Evolutionary conservation across 2,888 invertebrate genomes (phyloP).

Genomic region (Tortricodes alternella): DNA sequence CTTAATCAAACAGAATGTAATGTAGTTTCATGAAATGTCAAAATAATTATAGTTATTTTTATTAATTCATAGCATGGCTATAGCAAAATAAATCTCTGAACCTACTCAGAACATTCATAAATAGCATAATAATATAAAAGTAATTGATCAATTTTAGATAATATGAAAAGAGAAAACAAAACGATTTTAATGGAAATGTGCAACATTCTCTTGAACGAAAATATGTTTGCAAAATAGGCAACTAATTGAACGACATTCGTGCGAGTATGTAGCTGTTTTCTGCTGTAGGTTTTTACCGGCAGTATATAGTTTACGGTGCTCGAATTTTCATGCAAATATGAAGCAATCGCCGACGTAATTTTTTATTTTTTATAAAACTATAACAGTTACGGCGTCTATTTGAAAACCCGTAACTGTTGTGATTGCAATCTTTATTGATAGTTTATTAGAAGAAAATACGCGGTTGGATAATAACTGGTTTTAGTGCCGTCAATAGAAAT

Average conservation of each 20-base stretch:
- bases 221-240: constrained; percentile 46
- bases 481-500: constrained; percentile 14
- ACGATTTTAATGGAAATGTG: constrained; percentile 38
- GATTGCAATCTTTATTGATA: constrained; percentile 26
- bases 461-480: constrained; percentile 20
- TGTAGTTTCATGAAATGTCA: too few species aligned
- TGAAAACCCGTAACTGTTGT: constrained; percentile 2
- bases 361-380: constrained; percentile 41
- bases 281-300: constrained; percentile 26
- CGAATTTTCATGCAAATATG: constrained; percentile 48
- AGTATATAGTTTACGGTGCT: constrained; percentile 21
- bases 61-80: too few species aligned
- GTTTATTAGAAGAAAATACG: constrained; percentile 14
- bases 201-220: constrained; percentile 43
- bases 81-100: too few species aligned
- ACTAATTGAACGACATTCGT: constrained; percentile 52
- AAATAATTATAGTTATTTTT: too few species aligned
- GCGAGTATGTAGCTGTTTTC: constrained; percentile 53
- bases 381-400: constrained; percentile 9
- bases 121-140: too few species aligned
- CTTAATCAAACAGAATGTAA: too few species aligned
- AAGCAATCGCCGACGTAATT: constrained; percentile 46
- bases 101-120: too few species aligned
- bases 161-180: constrained; percentile 30
- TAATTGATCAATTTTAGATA: not conserved